These are phyloP conservation scores for Cephalopterus ornatus DNA, from an alignment of 2,113 vertebrate genomes.

Conservation along the genomic window DNA sequence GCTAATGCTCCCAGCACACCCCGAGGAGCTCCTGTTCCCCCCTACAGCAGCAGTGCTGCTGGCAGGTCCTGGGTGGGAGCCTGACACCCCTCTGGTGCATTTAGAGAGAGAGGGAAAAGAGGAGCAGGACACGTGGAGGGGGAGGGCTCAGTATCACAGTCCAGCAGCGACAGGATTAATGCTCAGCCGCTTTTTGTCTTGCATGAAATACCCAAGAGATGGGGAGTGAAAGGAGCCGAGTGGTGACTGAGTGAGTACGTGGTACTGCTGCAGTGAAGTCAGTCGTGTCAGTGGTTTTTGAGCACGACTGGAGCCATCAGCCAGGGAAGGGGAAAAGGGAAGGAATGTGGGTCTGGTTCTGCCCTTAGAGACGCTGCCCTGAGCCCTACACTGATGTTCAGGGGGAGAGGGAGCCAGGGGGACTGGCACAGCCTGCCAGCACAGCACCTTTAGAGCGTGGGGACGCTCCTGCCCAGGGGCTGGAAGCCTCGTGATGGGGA, in stretches of 20 bases:
- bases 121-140: accelerated
- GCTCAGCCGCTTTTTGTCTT: background rate
- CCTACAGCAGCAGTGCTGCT: background rate
- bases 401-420: background rate
- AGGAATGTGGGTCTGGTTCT: background rate
- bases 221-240: background rate
- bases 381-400: background rate
- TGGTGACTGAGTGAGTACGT: accelerated
- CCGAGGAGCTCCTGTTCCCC: accelerated
- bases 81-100: accelerated
- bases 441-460: background rate
- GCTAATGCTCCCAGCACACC: background rate
- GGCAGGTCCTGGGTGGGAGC: background rate
- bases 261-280: background rate
- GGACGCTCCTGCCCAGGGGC: background rate
- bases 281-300: background rate
- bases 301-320: background rate
- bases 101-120: background rate
- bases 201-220: background rate
- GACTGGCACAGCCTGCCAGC: background rate
- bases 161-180: background rate
- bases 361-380: background rate
- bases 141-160: background rate
- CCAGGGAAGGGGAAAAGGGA: no score
- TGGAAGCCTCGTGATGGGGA: background rate